These are phyloP conservation scores for Polia nebulosa DNA, from an alignment of 2,888 invertebrate genomes.

Conservation along the genomic window DNA sequence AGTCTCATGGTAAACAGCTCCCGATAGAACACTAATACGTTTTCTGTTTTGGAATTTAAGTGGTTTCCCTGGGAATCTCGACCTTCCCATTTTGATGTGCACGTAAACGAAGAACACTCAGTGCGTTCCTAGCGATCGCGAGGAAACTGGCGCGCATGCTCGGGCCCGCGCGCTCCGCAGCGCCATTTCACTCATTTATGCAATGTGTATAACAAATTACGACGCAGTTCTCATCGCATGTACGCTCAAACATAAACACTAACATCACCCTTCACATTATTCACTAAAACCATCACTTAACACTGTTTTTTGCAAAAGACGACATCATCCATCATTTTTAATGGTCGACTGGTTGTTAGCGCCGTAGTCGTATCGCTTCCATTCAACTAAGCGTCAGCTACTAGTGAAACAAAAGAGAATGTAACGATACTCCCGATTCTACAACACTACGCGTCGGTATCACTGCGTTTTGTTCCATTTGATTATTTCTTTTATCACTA, in stretches of 20 bases:
- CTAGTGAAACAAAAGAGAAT: conserved; percentile 90
- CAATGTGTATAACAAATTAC: conserved; percentile 90
- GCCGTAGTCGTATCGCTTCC: conserved; percentile 87
- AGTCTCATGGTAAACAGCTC: conserved; percentile 90
- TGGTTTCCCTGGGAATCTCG: conserved; percentile 97
- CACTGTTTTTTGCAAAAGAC: conserved; percentile 89
- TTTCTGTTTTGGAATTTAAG: conserved; percentile 96
- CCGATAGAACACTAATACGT: conserved; percentile 95
- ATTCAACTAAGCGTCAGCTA: conserved; percentile 87
- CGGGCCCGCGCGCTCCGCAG: conserved; percentile 90
- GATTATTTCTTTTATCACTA: conserved; percentile 74
- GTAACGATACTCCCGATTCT: conserved; percentile 83
- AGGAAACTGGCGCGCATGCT: conserved; percentile 91
- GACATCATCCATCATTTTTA: conserved; percentile 89
- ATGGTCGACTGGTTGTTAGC: conserved; percentile 88
- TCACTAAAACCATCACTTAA: conserved; percentile 86
- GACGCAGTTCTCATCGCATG: conserved; percentile 88
- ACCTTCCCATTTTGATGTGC: conserved; percentile 94
- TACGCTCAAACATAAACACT: conserved; percentile 84
- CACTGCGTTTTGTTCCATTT: conserved; percentile 85
- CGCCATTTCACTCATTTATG: conserved; percentile 90
- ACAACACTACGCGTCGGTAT: conserved; percentile 80
- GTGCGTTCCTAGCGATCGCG: conserved; percentile 88
- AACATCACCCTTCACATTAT: conserved; percentile 86
- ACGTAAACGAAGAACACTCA: conserved; percentile 91